Evolutionary conservation across 2,797 vertebrate species (phyloP).

Genomic region (Tokudaia tokunoshimensis): DNA sequence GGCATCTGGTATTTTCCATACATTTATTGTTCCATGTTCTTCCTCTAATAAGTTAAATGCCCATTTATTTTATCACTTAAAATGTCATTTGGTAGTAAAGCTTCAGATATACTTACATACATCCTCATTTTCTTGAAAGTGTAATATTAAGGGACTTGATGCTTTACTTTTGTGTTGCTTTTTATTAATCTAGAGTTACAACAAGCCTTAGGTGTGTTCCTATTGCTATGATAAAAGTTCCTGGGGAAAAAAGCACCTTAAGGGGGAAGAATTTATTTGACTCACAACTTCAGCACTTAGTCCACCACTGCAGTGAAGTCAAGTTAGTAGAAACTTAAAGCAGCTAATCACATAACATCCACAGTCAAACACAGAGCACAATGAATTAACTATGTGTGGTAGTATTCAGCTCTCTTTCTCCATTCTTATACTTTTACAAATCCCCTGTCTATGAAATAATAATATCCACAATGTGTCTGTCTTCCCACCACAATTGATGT

Average conservation of each 20-base stretch:
- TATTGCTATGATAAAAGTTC: background rate
- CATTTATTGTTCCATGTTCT: background rate
- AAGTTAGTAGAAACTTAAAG: background rate
- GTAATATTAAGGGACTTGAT: background rate
- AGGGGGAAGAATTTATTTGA: background rate
- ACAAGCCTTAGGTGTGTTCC: background rate
- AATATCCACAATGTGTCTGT: background rate
- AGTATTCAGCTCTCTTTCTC: too few species aligned
- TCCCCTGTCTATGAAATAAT: background rate
- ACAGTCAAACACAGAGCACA: background rate
- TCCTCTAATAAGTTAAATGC: constrained; percentile 22
- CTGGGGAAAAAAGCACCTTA: background rate
- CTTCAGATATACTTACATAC: background rate
- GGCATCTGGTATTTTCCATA: background rate
- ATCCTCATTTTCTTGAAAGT: constrained; percentile 40
- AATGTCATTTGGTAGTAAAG: constrained; percentile 22
- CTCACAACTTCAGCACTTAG: background rate
- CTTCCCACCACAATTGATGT: background rate
- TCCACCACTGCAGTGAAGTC: background rate
- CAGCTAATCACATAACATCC: background rate
- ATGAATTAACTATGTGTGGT: background rate
- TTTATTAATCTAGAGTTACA: constrained; percentile 34
- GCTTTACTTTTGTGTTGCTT: constrained; percentile 24
- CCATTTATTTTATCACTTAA: background rate
- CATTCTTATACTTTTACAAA: background rate